phyloP scores from a whole-genome alignment of 2,797 vertebrate genomes.

The Myotis vivesi region DNA sequence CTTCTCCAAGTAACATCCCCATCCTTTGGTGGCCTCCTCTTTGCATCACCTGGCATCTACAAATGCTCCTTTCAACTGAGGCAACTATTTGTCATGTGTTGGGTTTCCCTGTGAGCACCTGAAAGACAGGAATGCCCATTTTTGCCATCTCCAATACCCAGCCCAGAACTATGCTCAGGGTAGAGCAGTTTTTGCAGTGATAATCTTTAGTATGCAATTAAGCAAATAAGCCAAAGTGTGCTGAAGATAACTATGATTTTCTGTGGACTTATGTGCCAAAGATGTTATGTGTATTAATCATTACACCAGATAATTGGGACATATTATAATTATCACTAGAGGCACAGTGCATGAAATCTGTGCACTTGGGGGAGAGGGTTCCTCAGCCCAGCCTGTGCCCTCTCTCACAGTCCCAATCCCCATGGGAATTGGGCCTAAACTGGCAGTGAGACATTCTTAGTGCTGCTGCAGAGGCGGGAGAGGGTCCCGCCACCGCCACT shows the following conservation, averaged over 20 bases:
- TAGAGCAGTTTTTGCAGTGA: not conserved
- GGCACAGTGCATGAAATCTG: too few species aligned
- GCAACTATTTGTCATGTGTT: not conserved
- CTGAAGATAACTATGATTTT: not conserved
- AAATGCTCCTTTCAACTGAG: not conserved
- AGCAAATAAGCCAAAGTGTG: not conserved
- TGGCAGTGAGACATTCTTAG: too few species aligned
- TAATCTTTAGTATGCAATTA: not conserved
- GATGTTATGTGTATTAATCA: not conserved
- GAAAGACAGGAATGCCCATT: not conserved
- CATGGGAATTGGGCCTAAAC: too few species aligned
- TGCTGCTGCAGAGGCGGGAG: too few species aligned
- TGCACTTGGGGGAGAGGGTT: too few species aligned
- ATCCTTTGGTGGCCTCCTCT: not conserved
- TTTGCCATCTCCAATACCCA: not conserved
- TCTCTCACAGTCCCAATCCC: too few species aligned
- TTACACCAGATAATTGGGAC: not conserved
- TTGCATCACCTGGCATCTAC: not conserved
- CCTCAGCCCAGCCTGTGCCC: too few species aligned
- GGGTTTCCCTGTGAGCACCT: not conserved
- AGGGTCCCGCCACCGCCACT: too few species aligned
- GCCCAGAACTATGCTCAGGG: not conserved
- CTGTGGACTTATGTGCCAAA: not conserved
- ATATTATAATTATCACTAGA: not conserved
- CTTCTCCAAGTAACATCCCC: not conserved